These are phyloP conservation scores for Torymus aiolomorphi DNA, from an alignment of 2,888 invertebrate genomes.

Conservation along the genomic window DNA sequence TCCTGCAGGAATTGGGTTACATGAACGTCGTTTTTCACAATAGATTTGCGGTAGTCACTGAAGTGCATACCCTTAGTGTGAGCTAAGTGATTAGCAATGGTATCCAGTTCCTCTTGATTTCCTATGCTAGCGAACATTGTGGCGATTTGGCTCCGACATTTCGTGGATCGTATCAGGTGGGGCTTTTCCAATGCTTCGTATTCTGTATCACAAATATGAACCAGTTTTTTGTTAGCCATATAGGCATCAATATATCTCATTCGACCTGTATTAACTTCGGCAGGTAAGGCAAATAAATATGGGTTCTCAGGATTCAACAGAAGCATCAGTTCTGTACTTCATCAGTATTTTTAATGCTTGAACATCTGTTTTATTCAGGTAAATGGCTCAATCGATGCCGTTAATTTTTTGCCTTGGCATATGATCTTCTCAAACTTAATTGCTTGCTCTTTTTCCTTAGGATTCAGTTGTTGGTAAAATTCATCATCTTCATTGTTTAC, in stretches of 20 bases:
- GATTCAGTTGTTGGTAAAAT: neutral
- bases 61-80: neutral
- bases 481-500: neutral
- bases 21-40: neutral
- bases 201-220: neutral
- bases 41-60: neutral
- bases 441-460: neutral
- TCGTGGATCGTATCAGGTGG: neutral
- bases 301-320: neutral
- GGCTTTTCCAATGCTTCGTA: neutral
- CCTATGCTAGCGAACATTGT: neutral
- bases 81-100: neutral
- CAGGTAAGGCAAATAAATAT: neutral
- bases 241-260: neutral
- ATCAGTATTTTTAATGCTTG: neutral
- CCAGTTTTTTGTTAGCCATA: neutral
- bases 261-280: neutral
- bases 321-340: neutral
- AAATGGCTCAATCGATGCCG: neutral
- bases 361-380: neutral
- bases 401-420: neutral
- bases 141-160: neutral
- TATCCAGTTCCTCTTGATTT: neutral
- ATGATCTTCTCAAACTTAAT: neutral
- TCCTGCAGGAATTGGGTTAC: neutral